Evolutionary conservation across 2,888 invertebrate species (phyloP).

Genomic region (Noctua pronuba): DNA sequence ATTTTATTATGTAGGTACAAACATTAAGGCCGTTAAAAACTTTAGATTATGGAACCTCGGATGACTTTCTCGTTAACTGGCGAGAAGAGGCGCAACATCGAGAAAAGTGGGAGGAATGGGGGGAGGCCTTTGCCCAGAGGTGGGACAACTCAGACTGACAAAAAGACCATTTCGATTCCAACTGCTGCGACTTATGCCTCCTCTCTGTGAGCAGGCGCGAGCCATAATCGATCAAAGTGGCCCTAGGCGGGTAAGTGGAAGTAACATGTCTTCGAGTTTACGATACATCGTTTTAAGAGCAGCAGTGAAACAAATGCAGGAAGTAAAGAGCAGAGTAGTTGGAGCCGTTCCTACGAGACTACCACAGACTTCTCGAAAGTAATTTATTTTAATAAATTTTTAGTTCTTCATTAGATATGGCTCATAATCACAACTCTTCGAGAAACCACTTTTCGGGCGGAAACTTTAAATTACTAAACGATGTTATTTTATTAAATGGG

Average conservation of each 20-base stretch:
- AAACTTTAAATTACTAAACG: constrained; percentile 19
- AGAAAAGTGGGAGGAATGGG: no score
- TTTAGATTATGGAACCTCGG: no score
- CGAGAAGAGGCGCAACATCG: no score
- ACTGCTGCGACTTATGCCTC: neutral
- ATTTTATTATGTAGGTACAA: neutral
- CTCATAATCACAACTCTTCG: neutral
- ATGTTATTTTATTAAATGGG: constrained; percentile 7
- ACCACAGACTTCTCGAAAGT: no score
- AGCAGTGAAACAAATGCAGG: neutral
- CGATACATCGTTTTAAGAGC: neutral
- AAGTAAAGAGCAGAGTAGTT: neutral
- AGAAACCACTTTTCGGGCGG: neutral
- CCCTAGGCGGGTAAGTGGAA: neutral
- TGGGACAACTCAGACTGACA: no score
- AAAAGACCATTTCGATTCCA: neutral
- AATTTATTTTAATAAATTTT: neutral
- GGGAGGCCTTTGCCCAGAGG: no score
- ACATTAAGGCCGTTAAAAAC: neutral
- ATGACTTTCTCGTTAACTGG: no score
- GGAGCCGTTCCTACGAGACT: neutral
- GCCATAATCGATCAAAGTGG: neutral
- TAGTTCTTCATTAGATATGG: constrained; percentile 1
- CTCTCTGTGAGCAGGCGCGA: neutral
- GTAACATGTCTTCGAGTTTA: neutral